Base-by-base conservation (phyloP, 2,797 vertebrate species). In the Microhierax caerulescens region DNA sequence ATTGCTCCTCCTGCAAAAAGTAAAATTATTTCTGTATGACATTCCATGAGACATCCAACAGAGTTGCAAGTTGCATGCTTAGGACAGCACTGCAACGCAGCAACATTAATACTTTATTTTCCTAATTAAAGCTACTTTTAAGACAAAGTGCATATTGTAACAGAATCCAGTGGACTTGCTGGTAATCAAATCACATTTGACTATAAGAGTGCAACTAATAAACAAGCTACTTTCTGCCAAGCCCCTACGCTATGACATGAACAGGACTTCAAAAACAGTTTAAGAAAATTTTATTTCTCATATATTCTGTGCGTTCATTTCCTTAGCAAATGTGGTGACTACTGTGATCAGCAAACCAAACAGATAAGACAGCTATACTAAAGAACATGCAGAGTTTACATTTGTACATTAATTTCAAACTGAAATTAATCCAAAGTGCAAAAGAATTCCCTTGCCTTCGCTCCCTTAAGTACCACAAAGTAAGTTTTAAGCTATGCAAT, bases 41-140 rank as follows among this genome's bases (percentile, higher is more conserved):
- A 16, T 3, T 43, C 63, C 60, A n/a, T 1, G 0, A 9, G n/a
- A 30, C 2, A 0, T 7, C 19, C 64, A 25, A 4, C 18, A 32
- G 48, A 25, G 73, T 6, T 34, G 75, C 47, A 63, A 63, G 22
- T 9, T 70, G 59, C 15, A 4, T 0, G 21, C 63, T 67, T 32
- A 75, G n/a, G 68, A 77, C 65, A 65, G 36, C 7, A 12, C 67
- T 28, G 36, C 41, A 48, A 34, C 4, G 0, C 45, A 73, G 67
- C 20, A 27, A 13, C 11, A 9, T 28, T 16, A 25, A 39, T 9
- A 16, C 32, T 88, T 45, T 2, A 6, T 43, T 61, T 25, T 21
- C 69, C 80, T 53, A 51, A 79, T 47, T 39, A 47, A 68, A 88
- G 69, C 64, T n/a, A 0, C 82, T 93, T 61, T 61, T 21, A 75